Conservation (phyloP, 2,113 vertebrate species). For the Anarhynchus alexandrinus region DNA sequence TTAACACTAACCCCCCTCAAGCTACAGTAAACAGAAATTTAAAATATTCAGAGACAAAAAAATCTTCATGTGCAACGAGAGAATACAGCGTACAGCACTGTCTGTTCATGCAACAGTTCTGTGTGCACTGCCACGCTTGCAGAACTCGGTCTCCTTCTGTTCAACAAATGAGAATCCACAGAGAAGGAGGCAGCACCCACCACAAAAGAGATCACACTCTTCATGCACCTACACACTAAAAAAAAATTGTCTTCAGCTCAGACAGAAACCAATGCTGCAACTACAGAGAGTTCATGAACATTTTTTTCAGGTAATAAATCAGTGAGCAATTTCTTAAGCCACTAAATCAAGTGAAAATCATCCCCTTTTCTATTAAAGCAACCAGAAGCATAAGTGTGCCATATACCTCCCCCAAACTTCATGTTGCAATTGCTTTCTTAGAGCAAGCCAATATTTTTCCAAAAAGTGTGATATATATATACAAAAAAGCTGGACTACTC, state of each 20-base stretch:
- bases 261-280: neutral
- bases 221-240: neutral
- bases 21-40: neutral
- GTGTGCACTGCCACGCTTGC: neutral
- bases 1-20: neutral
- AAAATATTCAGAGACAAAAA: neutral
- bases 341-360: neutral
- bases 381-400: neutral
- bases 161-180: neutral
- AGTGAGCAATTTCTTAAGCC: neutral
- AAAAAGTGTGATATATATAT: neutral
- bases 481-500: neutral
- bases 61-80: neutral
- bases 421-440: neutral
- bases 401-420: neutral
- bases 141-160: neutral
- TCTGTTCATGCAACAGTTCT: slow-evolving; percentile 1
- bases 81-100: neutral
- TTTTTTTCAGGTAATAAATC: neutral
- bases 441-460: neutral
- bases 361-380: neutral
- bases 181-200: neutral
- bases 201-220: neutral
- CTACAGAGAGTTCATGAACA: neutral
- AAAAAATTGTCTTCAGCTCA: neutral